These are phyloP conservation scores for Heterohyrax brucei DNA, from an alignment of 2,797 vertebrate species.

Conservation along the genomic window DNA sequence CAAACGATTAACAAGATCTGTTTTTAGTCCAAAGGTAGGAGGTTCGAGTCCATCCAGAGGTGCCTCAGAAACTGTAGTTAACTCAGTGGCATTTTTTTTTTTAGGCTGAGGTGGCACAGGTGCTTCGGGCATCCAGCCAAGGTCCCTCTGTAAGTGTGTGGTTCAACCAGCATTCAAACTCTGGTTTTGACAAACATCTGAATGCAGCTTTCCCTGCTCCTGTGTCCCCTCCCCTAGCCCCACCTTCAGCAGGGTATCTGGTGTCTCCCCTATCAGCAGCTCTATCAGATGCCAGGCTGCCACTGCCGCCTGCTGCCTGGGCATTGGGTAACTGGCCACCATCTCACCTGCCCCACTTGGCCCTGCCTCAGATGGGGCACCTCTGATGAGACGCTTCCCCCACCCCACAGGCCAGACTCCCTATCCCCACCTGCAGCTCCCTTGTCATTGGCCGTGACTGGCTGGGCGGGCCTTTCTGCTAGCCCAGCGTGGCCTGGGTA, in stretches of 20 bases:
- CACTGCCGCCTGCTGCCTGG: background rate
- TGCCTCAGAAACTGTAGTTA: background rate
- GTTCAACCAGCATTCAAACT: background rate
- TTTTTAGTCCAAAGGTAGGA: background rate
- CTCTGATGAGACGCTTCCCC: background rate
- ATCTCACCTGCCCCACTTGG: constrained; percentile 76
- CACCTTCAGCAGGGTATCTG: constrained; percentile 42
- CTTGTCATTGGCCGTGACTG: background rate
- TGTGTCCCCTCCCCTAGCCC: background rate
- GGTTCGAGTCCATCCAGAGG: background rate
- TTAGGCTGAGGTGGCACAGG: background rate
- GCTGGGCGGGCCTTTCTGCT: background rate
- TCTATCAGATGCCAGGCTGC: constrained; percentile 77
- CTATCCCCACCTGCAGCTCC: background rate
- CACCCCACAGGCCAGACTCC: background rate
- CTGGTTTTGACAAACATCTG: too few species aligned
- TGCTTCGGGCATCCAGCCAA: background rate
- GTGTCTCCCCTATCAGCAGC: constrained; percentile 77
- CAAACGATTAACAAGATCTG: background rate
- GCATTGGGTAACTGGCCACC: constrained; percentile 75
- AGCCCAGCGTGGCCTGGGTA: background rate
- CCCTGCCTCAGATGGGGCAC: constrained; percentile 19
- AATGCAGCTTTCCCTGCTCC: fast-evolving
- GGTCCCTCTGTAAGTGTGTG: background rate
- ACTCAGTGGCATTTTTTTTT: background rate